Conservation (phyloP, 2,888 invertebrate genomes). For the Sisyra terminalis region DNA sequence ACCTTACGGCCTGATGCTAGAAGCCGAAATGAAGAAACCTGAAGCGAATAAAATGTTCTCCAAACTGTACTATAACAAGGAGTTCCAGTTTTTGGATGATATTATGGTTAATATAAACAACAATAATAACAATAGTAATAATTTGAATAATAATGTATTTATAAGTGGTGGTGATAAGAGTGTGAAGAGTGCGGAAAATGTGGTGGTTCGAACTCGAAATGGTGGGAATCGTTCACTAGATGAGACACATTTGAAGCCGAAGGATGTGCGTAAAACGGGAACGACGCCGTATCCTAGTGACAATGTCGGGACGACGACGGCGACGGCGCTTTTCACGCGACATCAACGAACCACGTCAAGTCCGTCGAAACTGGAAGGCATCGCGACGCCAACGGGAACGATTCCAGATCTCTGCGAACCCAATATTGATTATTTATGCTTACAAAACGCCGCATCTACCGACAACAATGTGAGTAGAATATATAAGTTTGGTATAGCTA, state of each 20-base stretch:
- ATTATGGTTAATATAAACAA: conserved; percentile 12
- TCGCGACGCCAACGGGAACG: conserved; percentile 15
- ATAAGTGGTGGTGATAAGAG: background rate
- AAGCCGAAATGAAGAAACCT: conserved; percentile 65
- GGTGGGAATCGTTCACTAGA: conserved; percentile 36
- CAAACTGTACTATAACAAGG: conserved; percentile 36
- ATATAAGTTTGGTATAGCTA: no score
- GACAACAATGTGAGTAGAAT: no score
- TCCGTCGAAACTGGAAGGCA: conserved; percentile 57
- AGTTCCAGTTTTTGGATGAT: conserved; percentile 36
- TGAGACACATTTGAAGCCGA: conserved; percentile 23
- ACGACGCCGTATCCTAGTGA: conserved; percentile 16
- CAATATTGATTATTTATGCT: background rate
- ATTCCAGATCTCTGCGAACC: background rate
- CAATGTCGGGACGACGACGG: conserved; percentile 23
- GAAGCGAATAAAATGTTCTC: conserved; percentile 26
- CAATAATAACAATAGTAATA: background rate
- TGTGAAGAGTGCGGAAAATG: conserved; percentile 6
- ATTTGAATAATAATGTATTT: no score
- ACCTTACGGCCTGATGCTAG: conserved; percentile 65
- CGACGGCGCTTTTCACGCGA: conserved; percentile 35
- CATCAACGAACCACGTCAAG: conserved; percentile 68
- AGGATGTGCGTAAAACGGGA: conserved; percentile 4
- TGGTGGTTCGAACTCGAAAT: conserved; percentile 22
- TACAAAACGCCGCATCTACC: background rate